Conservation (phyloP, 2,797 vertebrate genomes). For the Acipenser transmontanus region DNA sequence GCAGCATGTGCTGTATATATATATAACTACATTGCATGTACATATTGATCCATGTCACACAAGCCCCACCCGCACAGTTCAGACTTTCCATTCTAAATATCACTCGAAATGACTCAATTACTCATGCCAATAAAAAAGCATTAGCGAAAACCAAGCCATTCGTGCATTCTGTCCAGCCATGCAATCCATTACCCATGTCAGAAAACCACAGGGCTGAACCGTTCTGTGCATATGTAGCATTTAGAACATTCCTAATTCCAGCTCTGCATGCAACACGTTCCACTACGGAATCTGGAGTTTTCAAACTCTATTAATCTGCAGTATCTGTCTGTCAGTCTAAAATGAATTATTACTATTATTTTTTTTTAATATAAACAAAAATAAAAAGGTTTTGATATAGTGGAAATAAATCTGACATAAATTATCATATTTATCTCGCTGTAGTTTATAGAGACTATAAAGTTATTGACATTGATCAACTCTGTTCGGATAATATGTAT, state of each 20-base stretch:
- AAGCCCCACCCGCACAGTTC: neutral
- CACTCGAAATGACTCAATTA: neutral
- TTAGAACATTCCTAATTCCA: neutral
- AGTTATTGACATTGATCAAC: no score
- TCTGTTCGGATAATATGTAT: no score
- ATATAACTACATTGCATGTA: no score
- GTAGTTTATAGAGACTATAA: no score
- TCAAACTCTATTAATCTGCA: no score
- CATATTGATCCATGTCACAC: neutral
- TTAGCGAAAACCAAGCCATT: neutral
- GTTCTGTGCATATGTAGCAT: neutral
- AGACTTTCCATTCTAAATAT: neutral
- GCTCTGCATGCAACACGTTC: neutral
- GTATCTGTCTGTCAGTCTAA: no score
- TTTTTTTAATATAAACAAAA: no score
- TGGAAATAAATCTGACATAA: no score
- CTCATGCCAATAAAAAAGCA: neutral
- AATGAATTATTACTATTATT: no score
- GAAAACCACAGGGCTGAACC: neutral
- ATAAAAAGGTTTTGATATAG: no score
- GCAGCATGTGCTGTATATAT: no score
- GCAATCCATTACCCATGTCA: constrained; percentile 1
- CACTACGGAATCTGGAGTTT: neutral
- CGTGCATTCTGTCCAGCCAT: neutral
- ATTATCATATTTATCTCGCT: no score